Evolutionary conservation across 2,888 invertebrate species (phyloP), one percentile per base, ranked within the genome.

Genomic region (Falcaria lacertinaria): DNA sequence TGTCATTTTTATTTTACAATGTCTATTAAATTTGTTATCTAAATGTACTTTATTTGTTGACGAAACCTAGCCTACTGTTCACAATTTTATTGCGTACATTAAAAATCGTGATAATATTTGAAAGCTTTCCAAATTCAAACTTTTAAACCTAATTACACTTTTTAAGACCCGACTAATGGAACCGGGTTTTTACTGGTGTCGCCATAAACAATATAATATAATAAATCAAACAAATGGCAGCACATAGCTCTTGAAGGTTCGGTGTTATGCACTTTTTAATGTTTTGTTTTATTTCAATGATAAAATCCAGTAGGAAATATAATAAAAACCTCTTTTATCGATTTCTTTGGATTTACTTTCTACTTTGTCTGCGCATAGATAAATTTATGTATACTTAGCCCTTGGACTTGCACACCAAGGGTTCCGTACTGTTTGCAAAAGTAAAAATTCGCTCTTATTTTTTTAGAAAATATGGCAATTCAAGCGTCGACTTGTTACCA

Each of bases 1-100:
- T 69, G 75, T 74, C 71, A 67, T 71, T 71, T n/a, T n/a, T 60
- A 53, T 58, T 80, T 78, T 74, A 80, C 70, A 69, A 69, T 69
- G 67, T 60, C 73, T 73, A 74, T 77, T 70, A 77, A 37, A 75
- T 50, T 60, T 51, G n/a, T 79, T 76, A 80, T 80, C 79, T 78
- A 70, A 74, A 74, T 74, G 76, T 64, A 57, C 50, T 67, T 69
- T 74, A 76, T 77, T 75, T 78, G 74, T 63, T 64, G 65, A 64
- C 61, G 54, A 62, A 58, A 60, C 64, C 64, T 65, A 74, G 72
- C 72, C 80, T 77, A 77, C 77, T 69, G 78, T 76, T 77, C 59
- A 71, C 66, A 67, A 65, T 71, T 80, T 80, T 80, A 79, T 76
- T 64, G 62, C 60, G 45, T 49, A 48, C 50, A 50, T 52, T 54